Percentiles rank a stretch among this genome's conserved stretches.
Evolutionary conservation across 2,888 invertebrate species (phyloP).

Genomic region (Trachelus iudaicus): DNA sequence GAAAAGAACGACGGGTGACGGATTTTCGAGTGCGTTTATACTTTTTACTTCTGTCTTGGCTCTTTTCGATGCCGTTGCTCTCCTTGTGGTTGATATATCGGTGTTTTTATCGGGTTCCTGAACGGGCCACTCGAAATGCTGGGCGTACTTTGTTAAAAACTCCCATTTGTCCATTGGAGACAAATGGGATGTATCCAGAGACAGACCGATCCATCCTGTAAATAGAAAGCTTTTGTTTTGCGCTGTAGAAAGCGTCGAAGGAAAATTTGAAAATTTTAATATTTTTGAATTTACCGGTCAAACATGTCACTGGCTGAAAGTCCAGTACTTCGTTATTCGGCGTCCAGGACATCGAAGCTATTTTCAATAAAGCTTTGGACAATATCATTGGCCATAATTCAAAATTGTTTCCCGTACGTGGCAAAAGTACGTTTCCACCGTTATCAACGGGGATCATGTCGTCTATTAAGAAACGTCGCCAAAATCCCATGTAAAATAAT

Average conservation of each 20-base stretch:
- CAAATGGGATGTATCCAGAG: slow-evolving; percentile 34
- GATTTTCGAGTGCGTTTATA: slow-evolving; percentile 8
- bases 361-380: slow-evolving; percentile 66
- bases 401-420: slow-evolving; percentile 47
- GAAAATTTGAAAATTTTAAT: not conserved
- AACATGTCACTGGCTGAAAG: slow-evolving; percentile 63
- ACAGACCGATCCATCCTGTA: slow-evolving; percentile 45
- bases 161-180: slow-evolving; percentile 46
- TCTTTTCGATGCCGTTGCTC: slow-evolving; percentile 13
- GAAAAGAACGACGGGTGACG: slow-evolving; percentile 34
- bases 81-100: not conserved
- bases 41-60: not conserved
- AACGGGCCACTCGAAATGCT: slow-evolving; percentile 35
- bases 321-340: slow-evolving; percentile 57
- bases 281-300: slow-evolving; percentile 63
- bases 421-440: slow-evolving; percentile 58
- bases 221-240: too few species aligned
- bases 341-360: slow-evolving; percentile 63
- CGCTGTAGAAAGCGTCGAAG: not conserved
- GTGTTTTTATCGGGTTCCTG: not conserved
- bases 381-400: slow-evolving; percentile 68
- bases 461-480: slow-evolving; percentile 67
- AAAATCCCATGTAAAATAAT: slow-evolving; percentile 66
- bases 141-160: slow-evolving; percentile 42
- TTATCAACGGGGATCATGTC: slow-evolving; percentile 65